A percentile compares a stretch with the other conserved stretches of the same genome.
phyloP scores from a whole-genome alignment of 2,888 invertebrate species.

The Caenorhabditis macrosperma region DNA sequence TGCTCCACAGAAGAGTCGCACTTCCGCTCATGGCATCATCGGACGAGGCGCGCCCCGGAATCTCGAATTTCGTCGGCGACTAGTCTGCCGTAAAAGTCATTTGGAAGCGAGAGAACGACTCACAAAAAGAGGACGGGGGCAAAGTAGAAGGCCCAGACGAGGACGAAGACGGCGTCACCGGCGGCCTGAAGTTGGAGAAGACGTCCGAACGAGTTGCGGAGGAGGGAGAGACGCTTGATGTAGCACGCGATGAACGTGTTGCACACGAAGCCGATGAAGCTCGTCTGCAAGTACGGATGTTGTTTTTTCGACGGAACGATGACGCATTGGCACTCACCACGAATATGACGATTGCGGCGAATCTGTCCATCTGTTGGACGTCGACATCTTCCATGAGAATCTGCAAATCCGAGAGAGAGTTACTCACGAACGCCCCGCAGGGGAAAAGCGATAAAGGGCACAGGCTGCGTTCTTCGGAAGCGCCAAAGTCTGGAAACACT shows the following conservation, averaged over 20 bases:
- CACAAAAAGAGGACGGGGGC: conserved; percentile 69
- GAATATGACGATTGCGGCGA: conserved; percentile 67
- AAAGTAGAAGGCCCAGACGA: conserved; percentile 71
- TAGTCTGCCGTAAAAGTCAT: conserved; percentile 36
- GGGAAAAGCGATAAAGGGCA: not conserved
- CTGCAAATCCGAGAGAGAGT: conserved; percentile 15
- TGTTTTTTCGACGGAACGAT: not conserved
- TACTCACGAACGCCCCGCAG: not conserved
- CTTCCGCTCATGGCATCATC: conserved; percentile 54
- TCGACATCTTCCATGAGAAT: conserved; percentile 57
- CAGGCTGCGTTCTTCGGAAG: conserved; percentile 11
- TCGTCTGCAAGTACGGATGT: conserved; percentile 52
- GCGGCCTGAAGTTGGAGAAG: conserved; percentile 65
- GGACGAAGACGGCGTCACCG: conserved; percentile 64
- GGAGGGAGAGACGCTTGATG: conserved; percentile 60
- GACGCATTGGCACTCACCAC: conserved; percentile 37
- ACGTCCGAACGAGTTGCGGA: conserved; percentile 68
- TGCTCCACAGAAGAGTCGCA: conserved; percentile 30
- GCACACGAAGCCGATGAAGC: conserved; percentile 60
- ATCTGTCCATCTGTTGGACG: conserved; percentile 59
- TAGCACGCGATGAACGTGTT: conserved; percentile 66
- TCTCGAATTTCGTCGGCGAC: conserved; percentile 43
- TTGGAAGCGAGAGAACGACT: conserved; percentile 44
- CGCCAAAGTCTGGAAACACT: conserved; percentile 4
- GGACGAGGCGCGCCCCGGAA: conserved; percentile 13